These are phyloP conservation scores for Whitmania pigra DNA, from an alignment of 1,140 invertebrate genomes.

Conservation along the genomic window DNA sequence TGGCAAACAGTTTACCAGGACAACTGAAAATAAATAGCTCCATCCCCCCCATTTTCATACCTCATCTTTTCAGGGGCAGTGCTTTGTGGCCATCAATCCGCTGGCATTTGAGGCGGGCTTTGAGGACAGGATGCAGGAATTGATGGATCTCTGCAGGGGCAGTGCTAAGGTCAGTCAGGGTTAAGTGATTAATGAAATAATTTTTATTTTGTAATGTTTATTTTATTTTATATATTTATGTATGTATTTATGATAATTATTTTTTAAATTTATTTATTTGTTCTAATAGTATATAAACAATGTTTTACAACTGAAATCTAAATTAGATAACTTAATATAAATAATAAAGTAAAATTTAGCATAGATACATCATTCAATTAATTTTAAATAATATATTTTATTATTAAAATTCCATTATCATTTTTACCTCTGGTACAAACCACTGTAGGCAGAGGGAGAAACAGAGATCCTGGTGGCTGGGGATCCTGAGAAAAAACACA, in stretches of 20 bases:
- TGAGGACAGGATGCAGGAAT: conserved; percentile 54
- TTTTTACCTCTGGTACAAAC: too few relatives aligned
- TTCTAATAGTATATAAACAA: too few relatives aligned
- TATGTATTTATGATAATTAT: too few relatives aligned
- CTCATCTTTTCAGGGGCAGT: conserved; percentile 55
- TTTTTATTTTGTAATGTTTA: background rate
- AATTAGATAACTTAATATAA: too few relatives aligned
- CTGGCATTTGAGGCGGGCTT: conserved; percentile 68
- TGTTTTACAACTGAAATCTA: too few relatives aligned
- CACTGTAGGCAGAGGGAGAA: conserved; percentile 19
- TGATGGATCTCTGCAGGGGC: conserved; percentile 43
- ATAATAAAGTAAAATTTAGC: too few relatives aligned
- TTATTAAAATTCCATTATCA: too few relatives aligned
- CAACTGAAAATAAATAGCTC: background rate
- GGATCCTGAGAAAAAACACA: conserved; percentile 64
- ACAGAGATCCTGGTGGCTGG: conserved; percentile 61
- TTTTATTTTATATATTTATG: too few relatives aligned
- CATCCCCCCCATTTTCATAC: background rate
- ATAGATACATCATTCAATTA: too few relatives aligned
- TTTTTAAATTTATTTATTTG: too few relatives aligned
- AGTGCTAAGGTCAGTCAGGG: conserved; percentile 3
- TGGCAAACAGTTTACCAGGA: background rate
- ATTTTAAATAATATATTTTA: too few relatives aligned
- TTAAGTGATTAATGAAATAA: background rate
- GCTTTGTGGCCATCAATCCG: conserved; percentile 78